Evolutionary conservation across 2,888 invertebrate species (phyloP).

Genomic region (Drosophila birchii): DNA sequence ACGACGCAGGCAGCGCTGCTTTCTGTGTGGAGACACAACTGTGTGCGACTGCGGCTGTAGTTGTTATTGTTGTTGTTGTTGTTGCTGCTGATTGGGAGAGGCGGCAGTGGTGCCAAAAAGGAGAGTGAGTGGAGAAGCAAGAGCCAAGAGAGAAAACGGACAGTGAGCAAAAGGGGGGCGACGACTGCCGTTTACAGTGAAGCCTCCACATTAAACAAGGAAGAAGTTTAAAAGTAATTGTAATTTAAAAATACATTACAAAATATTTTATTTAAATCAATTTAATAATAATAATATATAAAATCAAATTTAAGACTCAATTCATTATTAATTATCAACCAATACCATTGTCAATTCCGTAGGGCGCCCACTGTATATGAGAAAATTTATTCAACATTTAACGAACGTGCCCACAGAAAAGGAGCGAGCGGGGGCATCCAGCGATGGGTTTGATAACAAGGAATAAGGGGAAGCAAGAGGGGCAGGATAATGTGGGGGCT

Average conservation of each 20-base stretch:
- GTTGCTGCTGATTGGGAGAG: slow-evolving; percentile 43
- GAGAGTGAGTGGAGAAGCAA: slow-evolving; percentile 11
- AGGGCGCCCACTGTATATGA: slow-evolving; percentile 46
- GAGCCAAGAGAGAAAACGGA: slow-evolving; percentile 18
- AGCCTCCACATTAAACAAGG: background rate
- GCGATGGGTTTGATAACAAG: slow-evolving; percentile 17
- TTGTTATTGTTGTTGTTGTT: slow-evolving; percentile 49
- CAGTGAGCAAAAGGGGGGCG: slow-evolving; percentile 30
- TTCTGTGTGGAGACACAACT: slow-evolving; percentile 46
- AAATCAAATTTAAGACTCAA: background rate
- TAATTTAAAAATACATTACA: too few relatives aligned
- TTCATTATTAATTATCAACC: background rate
- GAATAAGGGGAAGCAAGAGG: slow-evolving; percentile 5
- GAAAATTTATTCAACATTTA: slow-evolving; percentile 78
- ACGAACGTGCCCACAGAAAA: slow-evolving; percentile 61
- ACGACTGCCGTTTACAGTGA: slow-evolving; percentile 62
- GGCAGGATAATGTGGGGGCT: slow-evolving; percentile 25
- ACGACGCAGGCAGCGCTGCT: slow-evolving; percentile 42
- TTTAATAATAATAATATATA: too few relatives aligned
- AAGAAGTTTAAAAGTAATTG: background rate
- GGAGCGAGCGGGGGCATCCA: slow-evolving; percentile 3
- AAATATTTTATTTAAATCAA: too few relatives aligned
- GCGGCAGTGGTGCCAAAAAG: slow-evolving; percentile 24
- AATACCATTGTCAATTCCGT: too few relatives aligned
- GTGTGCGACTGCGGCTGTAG: slow-evolving; percentile 31